Conservation (phyloP, 1,140 invertebrate genomes). For the Cataglyphis hispanica region DNA sequence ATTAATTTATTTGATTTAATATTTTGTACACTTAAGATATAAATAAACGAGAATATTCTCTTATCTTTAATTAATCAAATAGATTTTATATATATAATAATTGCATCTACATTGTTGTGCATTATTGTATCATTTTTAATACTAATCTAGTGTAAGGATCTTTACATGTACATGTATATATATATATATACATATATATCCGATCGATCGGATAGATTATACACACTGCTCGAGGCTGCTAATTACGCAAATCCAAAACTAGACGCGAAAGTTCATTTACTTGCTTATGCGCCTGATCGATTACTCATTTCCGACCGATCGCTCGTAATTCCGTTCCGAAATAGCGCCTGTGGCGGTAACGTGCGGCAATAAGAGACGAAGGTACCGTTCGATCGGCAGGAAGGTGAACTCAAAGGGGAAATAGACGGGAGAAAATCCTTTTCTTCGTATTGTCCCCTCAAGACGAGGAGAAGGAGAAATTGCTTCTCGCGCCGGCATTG, state of each 20-base stretch:
- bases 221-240: background rate
- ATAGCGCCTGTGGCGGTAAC: background rate
- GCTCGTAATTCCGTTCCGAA: conserved; percentile 24
- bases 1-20: conserved; percentile 1
- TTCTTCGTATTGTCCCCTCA: background rate
- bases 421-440: conserved; percentile 43
- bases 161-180: conserved; percentile 15
- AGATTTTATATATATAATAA: background rate
- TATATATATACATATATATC: background rate
- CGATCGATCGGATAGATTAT: conserved; percentile 21
- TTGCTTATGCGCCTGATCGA: background rate
- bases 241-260: conserved; percentile 39
- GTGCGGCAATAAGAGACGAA: background rate
- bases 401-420: background rate
- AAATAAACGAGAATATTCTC: background rate
- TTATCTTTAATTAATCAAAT: background rate
- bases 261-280: conserved; percentile 30
- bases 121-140: background rate
- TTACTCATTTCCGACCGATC: conserved; percentile 19
- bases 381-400: background rate
- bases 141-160: background rate
- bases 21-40: background rate
- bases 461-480: conserved; percentile 56
- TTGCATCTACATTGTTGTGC: background rate
- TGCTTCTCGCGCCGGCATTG: conserved; percentile 53